Evolutionary conservation across 1,140 invertebrate genomes (phyloP).

Genomic region (Cherax destructor): DNA sequence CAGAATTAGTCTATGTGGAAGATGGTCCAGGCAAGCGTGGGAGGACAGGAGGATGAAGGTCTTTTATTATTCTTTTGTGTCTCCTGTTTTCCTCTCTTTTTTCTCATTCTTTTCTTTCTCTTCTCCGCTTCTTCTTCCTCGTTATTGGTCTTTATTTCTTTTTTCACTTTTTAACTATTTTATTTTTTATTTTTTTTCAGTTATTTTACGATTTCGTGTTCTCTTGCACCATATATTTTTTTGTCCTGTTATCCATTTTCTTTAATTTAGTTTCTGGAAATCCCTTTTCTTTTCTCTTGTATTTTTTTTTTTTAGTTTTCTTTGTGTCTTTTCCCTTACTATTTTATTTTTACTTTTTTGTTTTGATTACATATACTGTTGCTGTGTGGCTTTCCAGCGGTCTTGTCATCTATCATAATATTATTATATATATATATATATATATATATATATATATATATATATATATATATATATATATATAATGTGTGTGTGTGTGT

Average conservation of each 20-base stretch:
- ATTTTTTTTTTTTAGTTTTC: neutral
- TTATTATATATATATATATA: too few relatives aligned
- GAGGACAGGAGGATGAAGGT: neutral
- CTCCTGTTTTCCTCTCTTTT: neutral
- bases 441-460: too few relatives aligned
- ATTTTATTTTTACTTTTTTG: too few relatives aligned
- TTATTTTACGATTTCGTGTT: neutral
- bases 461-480: too few relatives aligned
- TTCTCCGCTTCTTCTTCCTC: neutral
- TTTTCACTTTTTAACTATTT: neutral
- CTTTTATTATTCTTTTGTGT: neutral
- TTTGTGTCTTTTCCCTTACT: too few relatives aligned
- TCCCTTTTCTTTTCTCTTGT: too few relatives aligned
- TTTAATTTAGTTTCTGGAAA: too few relatives aligned
- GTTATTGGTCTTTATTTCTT: neutral
- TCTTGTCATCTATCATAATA: too few relatives aligned
- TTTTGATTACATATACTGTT: too few relatives aligned
- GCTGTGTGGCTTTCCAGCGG: too few relatives aligned
- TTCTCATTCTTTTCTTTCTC: neutral
- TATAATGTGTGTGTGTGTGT: too few relatives aligned
- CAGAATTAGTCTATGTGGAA: neutral
- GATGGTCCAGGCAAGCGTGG: neutral
- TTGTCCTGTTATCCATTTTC: neutral
- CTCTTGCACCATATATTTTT: neutral
- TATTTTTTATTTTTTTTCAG: neutral